phyloP scores from a whole-genome alignment of 2,113 vertebrate species.

The Pachycephala philippinensis region DNA sequence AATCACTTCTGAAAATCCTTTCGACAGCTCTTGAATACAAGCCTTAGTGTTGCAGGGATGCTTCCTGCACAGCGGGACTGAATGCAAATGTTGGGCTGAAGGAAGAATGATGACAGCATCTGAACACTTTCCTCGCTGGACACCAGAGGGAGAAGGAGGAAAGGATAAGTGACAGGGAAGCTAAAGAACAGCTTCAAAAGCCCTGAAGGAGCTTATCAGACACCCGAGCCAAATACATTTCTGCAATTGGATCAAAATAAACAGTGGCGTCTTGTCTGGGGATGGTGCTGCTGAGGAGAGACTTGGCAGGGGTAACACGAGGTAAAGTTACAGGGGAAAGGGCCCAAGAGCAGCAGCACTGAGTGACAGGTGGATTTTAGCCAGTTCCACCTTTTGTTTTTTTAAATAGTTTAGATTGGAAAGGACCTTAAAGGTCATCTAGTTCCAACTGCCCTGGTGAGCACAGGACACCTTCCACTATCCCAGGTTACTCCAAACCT shows the following conservation, averaged over 20 bases:
- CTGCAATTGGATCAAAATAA: background rate
- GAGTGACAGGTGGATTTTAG: background rate
- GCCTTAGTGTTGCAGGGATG: background rate
- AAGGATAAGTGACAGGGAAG: background rate
- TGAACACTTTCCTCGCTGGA: constrained; percentile 48
- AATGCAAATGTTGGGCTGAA: background rate
- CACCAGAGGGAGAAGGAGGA: constrained; percentile 62
- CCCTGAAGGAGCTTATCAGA: background rate
- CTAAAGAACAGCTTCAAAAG: background rate
- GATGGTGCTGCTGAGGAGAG: background rate
- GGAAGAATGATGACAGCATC: background rate
- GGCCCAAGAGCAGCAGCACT: background rate
- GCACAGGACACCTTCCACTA: background rate
- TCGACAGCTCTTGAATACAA: background rate
- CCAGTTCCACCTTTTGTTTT: background rate
- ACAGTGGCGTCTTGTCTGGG: background rate
- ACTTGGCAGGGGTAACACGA: background rate
- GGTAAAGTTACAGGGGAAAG: background rate
- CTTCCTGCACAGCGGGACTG: background rate
- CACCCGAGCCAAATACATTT: background rate
- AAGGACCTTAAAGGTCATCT: background rate
- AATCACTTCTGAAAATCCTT: constrained; percentile 46
- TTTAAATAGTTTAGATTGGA: background rate
- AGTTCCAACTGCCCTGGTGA: background rate
- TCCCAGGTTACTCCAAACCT: background rate